phyloP scores from a whole-genome alignment of 2,888 invertebrate species.

The Dione juno region DNA sequence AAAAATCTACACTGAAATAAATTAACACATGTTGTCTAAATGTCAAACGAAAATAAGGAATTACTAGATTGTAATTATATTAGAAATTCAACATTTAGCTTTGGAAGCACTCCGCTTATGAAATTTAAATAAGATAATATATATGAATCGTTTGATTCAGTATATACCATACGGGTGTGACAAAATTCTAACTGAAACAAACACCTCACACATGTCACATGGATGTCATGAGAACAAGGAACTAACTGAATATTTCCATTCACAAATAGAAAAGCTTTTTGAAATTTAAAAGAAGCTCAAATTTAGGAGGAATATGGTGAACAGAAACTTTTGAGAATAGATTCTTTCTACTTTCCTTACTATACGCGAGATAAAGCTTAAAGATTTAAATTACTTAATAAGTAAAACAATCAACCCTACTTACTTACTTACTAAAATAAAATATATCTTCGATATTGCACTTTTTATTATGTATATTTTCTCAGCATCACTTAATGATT shows the following conservation, averaged over 20 bases:
- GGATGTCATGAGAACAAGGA: slow-evolving; percentile 7
- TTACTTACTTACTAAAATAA: too few relatives aligned
- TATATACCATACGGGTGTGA: background rate
- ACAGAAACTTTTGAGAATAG: too few relatives aligned
- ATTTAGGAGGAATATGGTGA: too few relatives aligned
- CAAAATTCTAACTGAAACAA: background rate
- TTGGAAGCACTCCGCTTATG: background rate
- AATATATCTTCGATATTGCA: too few relatives aligned
- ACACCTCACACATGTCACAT: slow-evolving; percentile 13
- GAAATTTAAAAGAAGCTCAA: too few relatives aligned
- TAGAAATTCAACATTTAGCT: slow-evolving; percentile 14
- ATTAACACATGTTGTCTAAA: slow-evolving; percentile 76
- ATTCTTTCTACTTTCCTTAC: too few relatives aligned
- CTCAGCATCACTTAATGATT: too few relatives aligned
- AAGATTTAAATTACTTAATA: too few relatives aligned
- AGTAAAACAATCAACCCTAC: too few relatives aligned
- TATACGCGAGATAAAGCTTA: too few relatives aligned
- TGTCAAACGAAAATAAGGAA: slow-evolving; percentile 59
- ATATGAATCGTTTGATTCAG: background rate
- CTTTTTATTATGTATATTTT: too few relatives aligned
- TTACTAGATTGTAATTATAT: slow-evolving; percentile 42
- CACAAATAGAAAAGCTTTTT: background rate
- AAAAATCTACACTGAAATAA: slow-evolving; percentile 81
- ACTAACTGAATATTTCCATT: background rate
- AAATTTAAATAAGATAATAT: background rate